Evolutionary conservation across 2,113 vertebrate genomes (phyloP).

Genomic region (Morone saxatilis): DNA sequence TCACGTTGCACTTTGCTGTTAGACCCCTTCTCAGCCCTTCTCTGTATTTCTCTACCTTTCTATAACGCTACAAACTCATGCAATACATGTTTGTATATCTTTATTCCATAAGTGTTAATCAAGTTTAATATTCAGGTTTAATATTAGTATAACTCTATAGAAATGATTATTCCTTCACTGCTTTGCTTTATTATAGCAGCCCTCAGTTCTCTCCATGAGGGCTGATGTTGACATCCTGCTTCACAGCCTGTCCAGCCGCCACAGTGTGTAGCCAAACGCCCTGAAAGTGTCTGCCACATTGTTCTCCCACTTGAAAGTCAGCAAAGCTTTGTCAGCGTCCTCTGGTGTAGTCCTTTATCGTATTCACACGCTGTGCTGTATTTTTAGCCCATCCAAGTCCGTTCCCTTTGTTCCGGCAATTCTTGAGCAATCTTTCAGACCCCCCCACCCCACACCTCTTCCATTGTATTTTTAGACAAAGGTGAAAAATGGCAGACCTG

Average conservation of each 20-base stretch:
- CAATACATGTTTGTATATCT: background rate
- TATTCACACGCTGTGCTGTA: constrained; percentile 83
- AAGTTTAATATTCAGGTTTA: background rate
- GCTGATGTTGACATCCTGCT: constrained; percentile 81
- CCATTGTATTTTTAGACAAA: constrained; percentile 85
- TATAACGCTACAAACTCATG: background rate
- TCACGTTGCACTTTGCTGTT: constrained; percentile 76
- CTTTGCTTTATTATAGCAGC: constrained; percentile 41
- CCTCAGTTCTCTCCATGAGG: constrained; percentile 68
- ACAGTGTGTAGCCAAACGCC: constrained; percentile 79
- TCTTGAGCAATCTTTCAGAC: constrained; percentile 83
- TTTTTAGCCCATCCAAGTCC: constrained; percentile 80
- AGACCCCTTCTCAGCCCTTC: constrained; percentile 26
- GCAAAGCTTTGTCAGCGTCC: constrained; percentile 82
- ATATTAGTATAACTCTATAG: constrained; percentile 6
- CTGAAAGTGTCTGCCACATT: constrained; percentile 82
- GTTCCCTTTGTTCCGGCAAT: constrained; percentile 84
- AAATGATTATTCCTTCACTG: constrained; percentile 24
- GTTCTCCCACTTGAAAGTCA: constrained; percentile 84
- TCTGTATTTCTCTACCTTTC: constrained; percentile 12
- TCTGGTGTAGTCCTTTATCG: constrained; percentile 80
- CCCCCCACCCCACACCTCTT: constrained; percentile 50
- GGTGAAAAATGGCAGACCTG: constrained; percentile 79
- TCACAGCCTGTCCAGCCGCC: constrained; percentile 78
- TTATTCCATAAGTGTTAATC: constrained; percentile 7